phyloP scores from a whole-genome alignment of 1,140 invertebrate genomes.

The Frieseomelitta varia region DNA sequence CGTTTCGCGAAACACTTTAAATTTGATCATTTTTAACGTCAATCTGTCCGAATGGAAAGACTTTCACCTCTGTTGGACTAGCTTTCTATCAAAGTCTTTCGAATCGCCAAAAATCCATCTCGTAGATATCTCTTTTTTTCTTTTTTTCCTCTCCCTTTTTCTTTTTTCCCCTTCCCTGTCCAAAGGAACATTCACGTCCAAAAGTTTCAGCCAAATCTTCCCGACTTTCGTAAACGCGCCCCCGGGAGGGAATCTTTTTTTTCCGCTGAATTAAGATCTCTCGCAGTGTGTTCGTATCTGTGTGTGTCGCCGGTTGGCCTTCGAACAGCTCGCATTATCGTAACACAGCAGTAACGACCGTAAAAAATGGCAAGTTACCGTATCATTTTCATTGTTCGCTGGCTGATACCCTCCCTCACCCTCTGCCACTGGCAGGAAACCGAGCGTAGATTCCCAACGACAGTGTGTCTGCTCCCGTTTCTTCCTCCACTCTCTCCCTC shows the following conservation, averaged over 20 bases:
- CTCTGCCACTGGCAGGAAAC: constrained; percentile 39
- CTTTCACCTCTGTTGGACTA: too few species aligned
- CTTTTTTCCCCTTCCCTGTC: too few species aligned
- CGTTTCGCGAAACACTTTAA: too few species aligned
- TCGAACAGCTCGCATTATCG: constrained; percentile 44
- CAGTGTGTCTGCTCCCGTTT: constrained; percentile 16
- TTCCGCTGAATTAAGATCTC: not conserved
- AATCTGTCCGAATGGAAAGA: too few species aligned
- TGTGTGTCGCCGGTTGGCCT: not conserved
- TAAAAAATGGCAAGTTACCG: constrained; percentile 53
- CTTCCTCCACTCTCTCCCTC: constrained; percentile 6
- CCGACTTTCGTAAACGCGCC: not conserved
- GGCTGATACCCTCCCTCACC: not conserved
- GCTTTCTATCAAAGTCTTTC: too few species aligned
- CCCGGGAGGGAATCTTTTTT: not conserved
- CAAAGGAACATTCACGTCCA: too few species aligned
- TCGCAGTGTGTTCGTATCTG: too few species aligned
- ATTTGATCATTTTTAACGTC: too few species aligned
- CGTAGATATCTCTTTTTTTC: too few species aligned
- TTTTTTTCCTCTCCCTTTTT: too few species aligned
- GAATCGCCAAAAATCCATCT: too few species aligned
- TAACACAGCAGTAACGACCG: constrained; percentile 61
- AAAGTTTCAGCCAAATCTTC: too few species aligned
- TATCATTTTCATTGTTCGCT: constrained; percentile 49
- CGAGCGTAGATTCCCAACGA: constrained; percentile 51